Conservation (phyloP, 1,140 invertebrate genomes). For the Phthorimaea operculella region DNA sequence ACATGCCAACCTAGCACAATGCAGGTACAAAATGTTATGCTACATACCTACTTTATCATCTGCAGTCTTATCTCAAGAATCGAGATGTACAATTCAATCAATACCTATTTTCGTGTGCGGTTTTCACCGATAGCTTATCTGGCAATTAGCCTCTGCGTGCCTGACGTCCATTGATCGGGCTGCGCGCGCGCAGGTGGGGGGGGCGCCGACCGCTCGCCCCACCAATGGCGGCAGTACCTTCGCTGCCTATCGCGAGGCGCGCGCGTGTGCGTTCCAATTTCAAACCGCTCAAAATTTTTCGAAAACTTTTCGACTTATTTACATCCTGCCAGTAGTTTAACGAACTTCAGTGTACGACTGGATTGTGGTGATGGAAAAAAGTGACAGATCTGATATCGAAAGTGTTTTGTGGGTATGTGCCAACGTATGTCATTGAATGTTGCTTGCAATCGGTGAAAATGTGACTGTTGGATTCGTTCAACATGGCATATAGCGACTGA, state of each 20-base stretch:
- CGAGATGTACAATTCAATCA: neutral
- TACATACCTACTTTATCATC: too few relatives aligned
- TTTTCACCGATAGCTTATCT: conserved; percentile 44
- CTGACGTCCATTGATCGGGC: neutral
- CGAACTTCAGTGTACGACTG: too few relatives aligned
- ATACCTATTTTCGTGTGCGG: conserved; percentile 7
- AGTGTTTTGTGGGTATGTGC: neutral
- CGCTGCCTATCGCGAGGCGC: conserved; percentile 24
- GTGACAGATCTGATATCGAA: neutral
- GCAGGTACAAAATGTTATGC: too few relatives aligned
- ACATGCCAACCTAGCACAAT: too few relatives aligned
- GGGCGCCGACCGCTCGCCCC: conserved; percentile 40
- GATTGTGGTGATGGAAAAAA: neutral
- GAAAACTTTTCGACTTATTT: neutral
- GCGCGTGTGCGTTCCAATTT: conserved; percentile 26
- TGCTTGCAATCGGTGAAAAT: conserved; percentile 50
- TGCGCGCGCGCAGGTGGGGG: conserved; percentile 32
- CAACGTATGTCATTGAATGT: conserved; percentile 35
- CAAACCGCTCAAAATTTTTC: neutral
- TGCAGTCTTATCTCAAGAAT: neutral
- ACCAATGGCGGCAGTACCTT: conserved; percentile 44
- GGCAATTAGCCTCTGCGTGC: conserved; percentile 17
- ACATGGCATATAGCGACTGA: neutral
- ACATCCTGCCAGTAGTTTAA: neutral
- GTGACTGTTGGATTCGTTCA: conserved; percentile 41